Evolutionary conservation across 2,888 invertebrate species (phyloP), one percentile per base, ranked within the genome.

Genomic region (Hyposoter dolosus): DNA sequence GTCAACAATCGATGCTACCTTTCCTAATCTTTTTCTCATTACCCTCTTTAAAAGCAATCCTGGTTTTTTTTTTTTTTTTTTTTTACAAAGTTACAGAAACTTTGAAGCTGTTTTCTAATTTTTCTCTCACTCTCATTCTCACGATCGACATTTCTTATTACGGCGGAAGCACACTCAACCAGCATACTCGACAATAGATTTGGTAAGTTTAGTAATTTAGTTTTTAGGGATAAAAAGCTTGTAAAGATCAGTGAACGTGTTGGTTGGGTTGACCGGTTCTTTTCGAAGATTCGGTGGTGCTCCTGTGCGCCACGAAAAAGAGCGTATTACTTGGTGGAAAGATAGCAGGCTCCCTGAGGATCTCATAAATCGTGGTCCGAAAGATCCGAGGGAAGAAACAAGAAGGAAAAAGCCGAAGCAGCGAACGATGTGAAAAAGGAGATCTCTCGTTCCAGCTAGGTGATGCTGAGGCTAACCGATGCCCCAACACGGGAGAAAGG

Each of bases 331-430:
- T 92, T 93, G 88, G 91, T 87, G 89, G 90, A 89, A 91, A 93
- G 92, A 93, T 93, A 93, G 93, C 90, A 90, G 88, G 90, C 90
- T 91, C 93, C 90, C 92, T 75, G 85, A 91, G 91, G 93, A 93
- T 92, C 93, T 93, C 93, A 93, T 93, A 93, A 93, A 93, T 93
- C 92, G 91, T 89, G 87, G 89, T 88, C 90, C 89, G 90, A 89
- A 85, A 89, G 83, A 89, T 91, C 90, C 90, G 90, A 90, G 89
- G 88, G 89, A 77, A 75, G 90, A 91, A 90, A 89, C 88, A 89
- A 80, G 87, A 69, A 81, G 47, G 84, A 75, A 78, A 60, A 47
- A 63, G 47, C 63, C 40, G 60, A 60, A 60, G 60, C 28, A 47
- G 77, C 53, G 65, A 80, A 79, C 69, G 78, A 79, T 66, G 56